Conservation (phyloP, 2,888 invertebrate species). For the Caenorhabditis japonica region DNA sequence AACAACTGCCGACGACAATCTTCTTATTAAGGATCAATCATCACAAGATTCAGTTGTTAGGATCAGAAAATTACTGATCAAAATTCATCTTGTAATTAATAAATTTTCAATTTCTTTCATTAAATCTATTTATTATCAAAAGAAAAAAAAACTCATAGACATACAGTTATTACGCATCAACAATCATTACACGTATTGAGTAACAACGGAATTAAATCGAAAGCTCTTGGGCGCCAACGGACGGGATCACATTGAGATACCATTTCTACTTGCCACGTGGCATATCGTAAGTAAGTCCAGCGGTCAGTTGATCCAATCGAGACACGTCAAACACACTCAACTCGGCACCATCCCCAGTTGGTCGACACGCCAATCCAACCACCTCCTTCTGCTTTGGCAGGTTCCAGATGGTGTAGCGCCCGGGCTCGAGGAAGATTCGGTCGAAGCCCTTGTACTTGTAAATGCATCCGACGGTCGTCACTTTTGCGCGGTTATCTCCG, state of each 20-base stretch:
- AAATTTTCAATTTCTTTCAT: too few relatives aligned
- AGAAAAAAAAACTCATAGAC: too few relatives aligned
- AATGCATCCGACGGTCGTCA: slow-evolving; percentile 71
- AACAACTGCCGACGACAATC: too few relatives aligned
- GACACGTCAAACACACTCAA: slow-evolving; percentile 63
- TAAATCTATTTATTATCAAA: too few relatives aligned
- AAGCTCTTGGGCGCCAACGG: slow-evolving; percentile 27
- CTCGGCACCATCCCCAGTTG: slow-evolving; percentile 54
- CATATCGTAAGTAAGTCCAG: slow-evolving; percentile 64
- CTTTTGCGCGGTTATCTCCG: slow-evolving; percentile 57
- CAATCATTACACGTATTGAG: slow-evolving; percentile 9
- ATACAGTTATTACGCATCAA: too few relatives aligned
- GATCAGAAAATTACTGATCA: too few relatives aligned
- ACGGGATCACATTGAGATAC: too few relatives aligned
- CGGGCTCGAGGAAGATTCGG: slow-evolving; percentile 68
- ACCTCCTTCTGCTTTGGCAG: slow-evolving; percentile 59
- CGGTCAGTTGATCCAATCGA: slow-evolving; percentile 56
- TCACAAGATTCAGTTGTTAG: too few relatives aligned
- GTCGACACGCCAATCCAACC: slow-evolving; percentile 66
- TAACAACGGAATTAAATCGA: slow-evolving; percentile 7
- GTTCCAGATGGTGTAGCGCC: slow-evolving; percentile 71
- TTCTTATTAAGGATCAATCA: too few relatives aligned
- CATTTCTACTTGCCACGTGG: slow-evolving; percentile 60
- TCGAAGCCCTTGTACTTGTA: slow-evolving; percentile 71
- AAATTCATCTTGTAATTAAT: too few relatives aligned